Evolutionary conservation across 2,888 invertebrate genomes (phyloP), one percentile per base, ranked within the genome.

Genomic region (Polydrusus tereticollis): DNA sequence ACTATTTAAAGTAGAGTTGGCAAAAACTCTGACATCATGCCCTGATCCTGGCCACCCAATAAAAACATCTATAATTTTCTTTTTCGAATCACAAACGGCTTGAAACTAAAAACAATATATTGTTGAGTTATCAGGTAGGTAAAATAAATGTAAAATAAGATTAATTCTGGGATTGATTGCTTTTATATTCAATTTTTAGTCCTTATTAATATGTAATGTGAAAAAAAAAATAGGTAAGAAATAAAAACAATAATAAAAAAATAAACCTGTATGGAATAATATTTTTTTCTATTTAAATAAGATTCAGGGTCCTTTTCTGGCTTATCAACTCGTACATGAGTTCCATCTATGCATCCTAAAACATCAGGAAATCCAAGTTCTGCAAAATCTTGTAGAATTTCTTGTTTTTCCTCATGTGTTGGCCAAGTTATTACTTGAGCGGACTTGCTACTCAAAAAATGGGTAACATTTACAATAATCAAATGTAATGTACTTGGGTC

Each of bases 351-450:
- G 8, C 21, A 38, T 41, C 74, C 75, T 26, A 75, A 14, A 2
- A 74, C 69, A 57, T 43, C 36, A 29, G 69, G 72, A 66, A 75
- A 75, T n/a, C 72, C 74, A 14, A 69, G 68, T 23, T 21, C 16
- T n/a, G 8, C 8, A 62, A 75, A 74, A 45, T 72, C n/a, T 38
- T 64, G 29, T 12, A 16, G 50, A 45, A 73, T 73, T 60, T 68
- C 68, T 33, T 59, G 20, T 71, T 72, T 69, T 74, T 77, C 74
- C 14, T 70, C 43, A 26, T 77, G 55, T 14, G 62, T 65, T 36
- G 77, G 75, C 75, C 75, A 77, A 21, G 14, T 69, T n/a, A 77
- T 77, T 38, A 77, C 38, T 50, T 76, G 52, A 21, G 12, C n/a
- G 6, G 76, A 72, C 41, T 72, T 70, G 66, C 67, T 67, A 52